Conservation (phyloP, 2,113 vertebrate species). For the Rafetus swinhoei region DNA sequence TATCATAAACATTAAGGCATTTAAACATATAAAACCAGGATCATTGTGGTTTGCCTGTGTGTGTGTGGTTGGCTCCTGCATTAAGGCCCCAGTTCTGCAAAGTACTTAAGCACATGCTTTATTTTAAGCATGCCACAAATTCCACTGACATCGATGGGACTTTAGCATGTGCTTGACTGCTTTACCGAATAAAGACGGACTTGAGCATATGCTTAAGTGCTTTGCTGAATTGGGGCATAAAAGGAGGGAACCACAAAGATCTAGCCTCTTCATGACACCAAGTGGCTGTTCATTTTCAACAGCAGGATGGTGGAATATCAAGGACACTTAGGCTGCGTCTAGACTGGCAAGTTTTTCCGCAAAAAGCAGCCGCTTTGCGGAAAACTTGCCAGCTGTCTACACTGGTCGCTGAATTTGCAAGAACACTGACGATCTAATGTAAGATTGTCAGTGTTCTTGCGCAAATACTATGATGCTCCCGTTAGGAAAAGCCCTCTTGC, state of each 20-base stretch:
- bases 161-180: not conserved
- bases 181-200: fast-evolving
- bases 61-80: not conserved
- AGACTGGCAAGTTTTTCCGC: too few species aligned
- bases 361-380: too few species aligned
- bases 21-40: not conserved
- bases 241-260: not conserved
- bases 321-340: not conserved
- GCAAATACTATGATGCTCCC: too few species aligned
- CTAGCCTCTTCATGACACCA: not conserved
- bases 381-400: too few species aligned
- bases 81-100: not conserved
- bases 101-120: not conserved
- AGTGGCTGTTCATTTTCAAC: not conserved
- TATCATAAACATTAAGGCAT: not conserved
- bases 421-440: too few species aligned
- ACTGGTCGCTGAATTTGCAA: too few species aligned
- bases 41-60: not conserved
- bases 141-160: not conserved
- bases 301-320: not conserved
- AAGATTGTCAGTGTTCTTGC: too few species aligned
- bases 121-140: not conserved
- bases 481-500: too few species aligned
- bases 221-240: not conserved
- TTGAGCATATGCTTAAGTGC: not conserved